phyloP scores from a whole-genome alignment of 2,797 vertebrate genomes.

The Myotis pilosus region DNA sequence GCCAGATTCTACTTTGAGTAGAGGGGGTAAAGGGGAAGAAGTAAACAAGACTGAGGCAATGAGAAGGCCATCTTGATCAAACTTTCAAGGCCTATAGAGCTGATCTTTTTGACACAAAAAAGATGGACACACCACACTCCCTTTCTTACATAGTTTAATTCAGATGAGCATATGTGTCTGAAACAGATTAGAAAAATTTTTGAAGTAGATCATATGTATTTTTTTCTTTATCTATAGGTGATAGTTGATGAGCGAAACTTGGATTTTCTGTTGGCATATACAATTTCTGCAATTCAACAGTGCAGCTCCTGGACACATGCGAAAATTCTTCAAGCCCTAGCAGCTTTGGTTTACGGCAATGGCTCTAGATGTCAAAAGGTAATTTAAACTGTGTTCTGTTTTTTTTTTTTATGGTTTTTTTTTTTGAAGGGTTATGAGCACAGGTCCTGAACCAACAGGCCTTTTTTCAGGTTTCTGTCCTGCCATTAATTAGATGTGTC shows the following conservation, averaged over 20 bases:
- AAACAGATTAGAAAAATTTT: neutral
- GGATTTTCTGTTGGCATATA: slow-evolving; percentile 89
- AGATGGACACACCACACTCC: fast-evolving
- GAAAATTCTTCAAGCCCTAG: slow-evolving; percentile 93
- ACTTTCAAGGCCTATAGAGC: neutral
- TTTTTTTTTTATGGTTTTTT: neutral
- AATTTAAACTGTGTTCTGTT: slow-evolving; percentile 24
- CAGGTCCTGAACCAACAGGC: neutral
- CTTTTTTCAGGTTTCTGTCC: neutral
- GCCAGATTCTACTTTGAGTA: neutral
- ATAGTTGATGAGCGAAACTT: slow-evolving; percentile 92
- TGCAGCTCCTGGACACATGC: slow-evolving; percentile 95
- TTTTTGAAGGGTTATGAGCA: neutral
- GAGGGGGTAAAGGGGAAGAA: neutral
- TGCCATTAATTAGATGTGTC: neutral
- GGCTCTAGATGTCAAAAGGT: slow-evolving; percentile 94
- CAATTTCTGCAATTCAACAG: slow-evolving; percentile 86
- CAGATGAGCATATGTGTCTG: neutral
- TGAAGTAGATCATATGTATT: neutral
- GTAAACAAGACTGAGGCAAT: neutral
- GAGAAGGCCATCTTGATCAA: neutral
- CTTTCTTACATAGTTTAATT: neutral
- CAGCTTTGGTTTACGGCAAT: slow-evolving; percentile 93
- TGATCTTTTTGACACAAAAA: neutral
- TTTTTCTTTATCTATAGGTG: slow-evolving; percentile 84